Percentiles rank a stretch among this genome's conserved stretches.
Conservation (phyloP, 2,888 invertebrate genomes). For the Esperia sulphurella region DNA sequence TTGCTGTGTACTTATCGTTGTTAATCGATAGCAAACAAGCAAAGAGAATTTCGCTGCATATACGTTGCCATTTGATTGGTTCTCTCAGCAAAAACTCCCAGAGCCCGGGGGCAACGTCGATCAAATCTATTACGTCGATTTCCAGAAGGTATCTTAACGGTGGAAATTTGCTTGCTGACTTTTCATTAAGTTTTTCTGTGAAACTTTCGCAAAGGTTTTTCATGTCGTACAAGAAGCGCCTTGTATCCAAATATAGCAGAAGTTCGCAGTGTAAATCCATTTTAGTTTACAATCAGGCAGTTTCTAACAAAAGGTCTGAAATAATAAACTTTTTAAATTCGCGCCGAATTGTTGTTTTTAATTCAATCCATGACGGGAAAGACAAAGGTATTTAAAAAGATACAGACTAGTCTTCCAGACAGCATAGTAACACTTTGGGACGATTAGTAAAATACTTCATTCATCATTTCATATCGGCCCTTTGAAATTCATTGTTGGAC, state of each 20-base stretch:
- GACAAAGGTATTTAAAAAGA: too few relatives aligned
- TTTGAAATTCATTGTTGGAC: too few relatives aligned
- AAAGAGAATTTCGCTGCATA: slow-evolving; percentile 53
- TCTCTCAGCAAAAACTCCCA: slow-evolving; percentile 49
- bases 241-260: slow-evolving; percentile 60
- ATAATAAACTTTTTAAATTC: too few relatives aligned
- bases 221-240: slow-evolving; percentile 44
- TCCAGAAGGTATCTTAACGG: slow-evolving; percentile 50
- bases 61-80: slow-evolving; percentile 46
- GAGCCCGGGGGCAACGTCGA: slow-evolving; percentile 42
- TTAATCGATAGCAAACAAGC: slow-evolving; percentile 45
- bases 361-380: background rate
- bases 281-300: slow-evolving; percentile 8
- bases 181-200: slow-evolving; percentile 37
- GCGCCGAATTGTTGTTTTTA: background rate
- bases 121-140: slow-evolving; percentile 57
- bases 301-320: background rate
- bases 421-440: too few relatives aligned
- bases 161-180: slow-evolving; percentile 47
- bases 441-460: too few relatives aligned
- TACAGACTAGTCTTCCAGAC: too few relatives aligned
- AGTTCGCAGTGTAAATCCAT: slow-evolving; percentile 50
- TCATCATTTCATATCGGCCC: too few relatives aligned
- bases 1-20: slow-evolving; percentile 27
- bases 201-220: slow-evolving; percentile 42